These are phyloP conservation scores for Anabas testudineus DNA, from an alignment of 2,797 vertebrate species.

Conservation along the genomic window DNA sequence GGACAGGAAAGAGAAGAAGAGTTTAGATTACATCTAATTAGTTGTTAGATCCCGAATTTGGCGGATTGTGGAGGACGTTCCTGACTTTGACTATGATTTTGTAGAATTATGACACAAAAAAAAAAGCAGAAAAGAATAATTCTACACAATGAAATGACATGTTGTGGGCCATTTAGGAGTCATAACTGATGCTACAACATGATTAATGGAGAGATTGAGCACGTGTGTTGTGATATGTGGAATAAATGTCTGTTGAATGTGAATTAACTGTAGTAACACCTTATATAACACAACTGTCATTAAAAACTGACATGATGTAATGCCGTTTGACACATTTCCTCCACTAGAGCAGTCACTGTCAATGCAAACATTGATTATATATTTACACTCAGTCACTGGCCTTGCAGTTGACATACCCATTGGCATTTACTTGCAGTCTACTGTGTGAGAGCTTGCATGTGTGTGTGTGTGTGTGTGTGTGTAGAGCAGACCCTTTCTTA, in stretches of 20 bases:
- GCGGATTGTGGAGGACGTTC: neutral
- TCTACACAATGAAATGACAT: neutral
- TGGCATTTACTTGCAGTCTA: conserved; percentile 46
- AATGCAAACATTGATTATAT: conserved; percentile 23
- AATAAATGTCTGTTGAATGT: neutral
- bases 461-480: conserved; percentile 17
- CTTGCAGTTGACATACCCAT: conserved; percentile 12
- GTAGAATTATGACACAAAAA: neutral
- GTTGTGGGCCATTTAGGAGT: neutral
- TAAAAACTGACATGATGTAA: neutral
- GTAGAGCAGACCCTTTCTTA: conserved; percentile 13
- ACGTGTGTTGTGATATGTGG: neutral
- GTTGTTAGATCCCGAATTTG: conserved; percentile 1
- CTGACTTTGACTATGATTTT: conserved; percentile 3
- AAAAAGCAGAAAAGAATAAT: neutral
- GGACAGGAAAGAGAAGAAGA: neutral
- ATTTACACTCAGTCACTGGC: conserved; percentile 9
- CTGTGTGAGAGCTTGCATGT: conserved; percentile 21
- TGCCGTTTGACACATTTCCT: conserved; percentile 2
- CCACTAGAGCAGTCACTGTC: neutral
- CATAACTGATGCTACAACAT: neutral
- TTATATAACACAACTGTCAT: neutral
- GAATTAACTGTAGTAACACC: neutral
- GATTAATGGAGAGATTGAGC: neutral
- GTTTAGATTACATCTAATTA: conserved; percentile 15